Evolutionary conservation across 2,113 vertebrate genomes (phyloP).

Genomic region (Solea solea): DNA sequence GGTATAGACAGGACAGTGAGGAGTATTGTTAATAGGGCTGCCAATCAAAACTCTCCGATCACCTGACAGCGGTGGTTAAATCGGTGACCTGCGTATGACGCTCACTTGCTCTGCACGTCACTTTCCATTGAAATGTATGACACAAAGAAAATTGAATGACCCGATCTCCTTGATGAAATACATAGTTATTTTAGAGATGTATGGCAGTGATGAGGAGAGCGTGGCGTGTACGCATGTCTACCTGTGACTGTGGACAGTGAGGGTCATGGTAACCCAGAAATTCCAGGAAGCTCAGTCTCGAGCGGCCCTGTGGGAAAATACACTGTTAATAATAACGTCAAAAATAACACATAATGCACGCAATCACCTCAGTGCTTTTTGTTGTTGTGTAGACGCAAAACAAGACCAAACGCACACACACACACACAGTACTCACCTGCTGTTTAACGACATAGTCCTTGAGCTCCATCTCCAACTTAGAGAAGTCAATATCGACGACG

Average conservation of each 20-base stretch:
- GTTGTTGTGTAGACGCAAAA: too few relatives aligned
- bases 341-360: not conserved
- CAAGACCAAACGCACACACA: constrained; percentile 1
- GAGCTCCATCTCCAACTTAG: constrained; percentile 68
- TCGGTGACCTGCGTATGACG: constrained; percentile 73
- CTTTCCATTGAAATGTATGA: constrained; percentile 73
- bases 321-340: constrained; percentile 13
- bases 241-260: constrained; percentile 64
- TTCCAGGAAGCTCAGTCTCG: constrained; percentile 73
- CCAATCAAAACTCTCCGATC: constrained; percentile 78
- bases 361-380: too few relatives aligned
- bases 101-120: constrained; percentile 61
- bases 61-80: constrained; percentile 72
- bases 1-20: constrained; percentile 56
- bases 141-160: constrained; percentile 81
- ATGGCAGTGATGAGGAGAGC: constrained; percentile 9
- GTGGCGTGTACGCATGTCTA: constrained; percentile 51
- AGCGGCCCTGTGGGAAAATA: constrained; percentile 59
- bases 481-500: constrained; percentile 41
- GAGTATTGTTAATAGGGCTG: constrained; percentile 79
- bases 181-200: constrained; percentile 65
- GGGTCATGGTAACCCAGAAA: constrained; percentile 68
- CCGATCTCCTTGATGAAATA: constrained; percentile 70
- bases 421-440: constrained; percentile 59
- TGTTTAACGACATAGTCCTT: constrained; percentile 65